Base-by-base conservation (phyloP, 1,140 invertebrate species). In the Pseudomyrmex dendroicus region DNA sequence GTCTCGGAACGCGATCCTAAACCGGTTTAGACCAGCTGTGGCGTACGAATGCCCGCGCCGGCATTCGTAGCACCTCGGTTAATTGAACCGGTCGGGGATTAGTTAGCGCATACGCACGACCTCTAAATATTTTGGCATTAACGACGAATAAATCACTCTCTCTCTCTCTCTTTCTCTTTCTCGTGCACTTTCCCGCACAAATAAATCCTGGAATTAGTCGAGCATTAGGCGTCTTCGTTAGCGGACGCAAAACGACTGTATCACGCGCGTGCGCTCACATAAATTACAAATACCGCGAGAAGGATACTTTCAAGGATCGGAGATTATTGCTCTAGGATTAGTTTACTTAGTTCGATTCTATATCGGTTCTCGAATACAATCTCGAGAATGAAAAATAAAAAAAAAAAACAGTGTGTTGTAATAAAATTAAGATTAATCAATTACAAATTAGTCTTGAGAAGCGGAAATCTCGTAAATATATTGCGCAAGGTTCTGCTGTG, bases 81-180 rank as follows among this genome's bases (percentile, higher is more conserved):
- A 91, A 91, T 91, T 91, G 89, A 91, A 91, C 91, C 84, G 84
- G 90, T 90, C 88, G 73, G 73, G 82, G 82, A 90, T 91, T 90
- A 90, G 88, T 85, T 86, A 83, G 82, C 76, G 77, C 61, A 82
- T 87, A 84, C 73, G 74, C 73, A 72, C 82, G 82, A 83, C 86
- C 89, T 87, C 88, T 86, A 91, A 92, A 91, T 91, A 91, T 92
- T 92, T 91, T 90, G 89, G 87, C 89, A 88, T 90, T 85, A 89
- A 88, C 82, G 73, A 54, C 78, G 83, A 89, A 89, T 90, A 86
- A 90, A 89, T 89, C 84, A 89, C 67, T 64, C 57, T 52, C 20
- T 35, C 35, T 35, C 5, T 35, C 1, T 35, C 35, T 35, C 35
- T 35, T 35, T 35, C 57, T 20, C 48, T 46, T 10, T 17, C 44